These are phyloP conservation scores for Pocillopora grandis DNA, from an alignment of 92 coral and sea anemone species.

Conservation along the genomic window DNA sequence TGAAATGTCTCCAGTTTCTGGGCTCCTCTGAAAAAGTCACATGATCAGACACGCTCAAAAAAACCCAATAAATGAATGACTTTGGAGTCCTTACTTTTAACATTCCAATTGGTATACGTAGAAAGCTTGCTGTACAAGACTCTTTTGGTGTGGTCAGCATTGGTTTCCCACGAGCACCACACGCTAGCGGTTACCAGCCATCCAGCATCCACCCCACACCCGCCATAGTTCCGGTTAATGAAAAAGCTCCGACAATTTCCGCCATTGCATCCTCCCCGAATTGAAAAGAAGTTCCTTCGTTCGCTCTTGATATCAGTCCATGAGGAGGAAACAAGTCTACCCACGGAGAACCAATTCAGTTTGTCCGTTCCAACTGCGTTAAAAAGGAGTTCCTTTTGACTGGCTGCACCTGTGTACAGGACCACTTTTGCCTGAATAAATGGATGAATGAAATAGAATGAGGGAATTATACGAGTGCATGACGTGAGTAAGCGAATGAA, in stretches of 20 bases:
- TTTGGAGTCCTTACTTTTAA: not conserved
- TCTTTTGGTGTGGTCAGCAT: not conserved
- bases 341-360: constrained; percentile 46
- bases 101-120: constrained; percentile 29
- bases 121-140: constrained; percentile 28
- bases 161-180: constrained; percentile 33
- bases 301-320: constrained; percentile 56
- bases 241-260: constrained; percentile 36
- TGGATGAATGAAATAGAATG: not conserved
- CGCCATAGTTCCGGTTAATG: constrained; percentile 48
- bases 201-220: constrained; percentile 48
- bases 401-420: constrained; percentile 6
- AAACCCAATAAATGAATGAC: not conserved
- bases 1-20: too few relatives aligned
- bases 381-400: constrained; percentile 39
- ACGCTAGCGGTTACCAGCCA: constrained; percentile 24
- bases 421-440: constrained; percentile 21
- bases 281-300: constrained; percentile 50
- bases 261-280: not conserved
- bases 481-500: too few relatives aligned
- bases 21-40: too few relatives aligned
- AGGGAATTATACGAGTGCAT: too few relatives aligned
- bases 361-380: constrained; percentile 46
- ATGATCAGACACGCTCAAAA: not conserved
- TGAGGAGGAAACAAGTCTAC: constrained; percentile 41